Percentiles rank a stretch among this genome's conserved stretches.
Conservation (phyloP, 2,797 vertebrate genomes). For the Morus bassanus region DNA sequence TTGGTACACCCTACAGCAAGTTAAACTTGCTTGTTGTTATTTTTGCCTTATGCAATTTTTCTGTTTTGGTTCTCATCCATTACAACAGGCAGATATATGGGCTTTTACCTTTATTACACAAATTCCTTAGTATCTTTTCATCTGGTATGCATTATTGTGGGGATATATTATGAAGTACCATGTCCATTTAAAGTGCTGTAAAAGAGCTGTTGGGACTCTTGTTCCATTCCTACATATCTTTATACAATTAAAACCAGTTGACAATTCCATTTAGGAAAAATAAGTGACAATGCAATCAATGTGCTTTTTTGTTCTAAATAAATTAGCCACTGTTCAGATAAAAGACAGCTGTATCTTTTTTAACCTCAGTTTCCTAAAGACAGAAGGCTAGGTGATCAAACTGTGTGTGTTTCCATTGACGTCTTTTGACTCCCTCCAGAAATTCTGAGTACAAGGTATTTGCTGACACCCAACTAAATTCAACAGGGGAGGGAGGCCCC, state of each 20-base stretch:
- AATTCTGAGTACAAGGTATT: neutral
- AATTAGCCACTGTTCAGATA: neutral
- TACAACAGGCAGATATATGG: conserved; percentile 2
- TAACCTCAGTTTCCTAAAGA: neutral
- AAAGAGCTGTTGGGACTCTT: neutral
- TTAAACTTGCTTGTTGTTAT: neutral
- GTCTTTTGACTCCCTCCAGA: neutral
- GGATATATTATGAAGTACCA: conserved; percentile 5
- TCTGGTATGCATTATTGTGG: conserved; percentile 20
- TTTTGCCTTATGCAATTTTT: neutral
- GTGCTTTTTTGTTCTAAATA: neutral
- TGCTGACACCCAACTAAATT: neutral
- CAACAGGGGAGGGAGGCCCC: neutral
- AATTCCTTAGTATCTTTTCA: conserved; percentile 33
- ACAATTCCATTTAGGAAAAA: neutral
- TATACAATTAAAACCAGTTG: conserved; percentile 18
- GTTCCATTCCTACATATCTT: neutral
- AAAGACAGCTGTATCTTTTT: neutral
- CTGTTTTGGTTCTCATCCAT: neutral
- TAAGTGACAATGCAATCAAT: neutral
- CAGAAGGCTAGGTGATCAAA: neutral
- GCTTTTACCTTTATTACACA: conserved; percentile 30
- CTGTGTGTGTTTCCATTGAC: neutral
- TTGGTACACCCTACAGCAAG: neutral
- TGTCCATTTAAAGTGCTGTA: neutral